These are phyloP conservation scores for Cirrhinus molitorella DNA, from an alignment of 2,797 vertebrate genomes.

Conservation along the genomic window DNA sequence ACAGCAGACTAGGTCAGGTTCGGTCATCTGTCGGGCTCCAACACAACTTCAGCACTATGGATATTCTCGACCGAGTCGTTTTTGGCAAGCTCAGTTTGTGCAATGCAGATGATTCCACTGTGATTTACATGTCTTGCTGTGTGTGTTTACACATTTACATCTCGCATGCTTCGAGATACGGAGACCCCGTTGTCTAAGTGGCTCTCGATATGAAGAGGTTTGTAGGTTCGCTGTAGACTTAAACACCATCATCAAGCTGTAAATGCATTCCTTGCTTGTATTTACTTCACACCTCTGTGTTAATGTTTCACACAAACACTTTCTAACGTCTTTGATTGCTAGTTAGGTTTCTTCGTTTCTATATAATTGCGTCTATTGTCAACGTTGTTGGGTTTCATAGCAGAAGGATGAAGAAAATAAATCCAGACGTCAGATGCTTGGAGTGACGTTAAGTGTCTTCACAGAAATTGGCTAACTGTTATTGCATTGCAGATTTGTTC, in stretches of 20 bases:
- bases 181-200: conserved; percentile 6
- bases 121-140: neutral
- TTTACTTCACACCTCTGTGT: conserved; percentile 25
- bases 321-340: conserved; percentile 15
- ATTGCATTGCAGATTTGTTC: conserved; percentile 30
- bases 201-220: conserved; percentile 25
- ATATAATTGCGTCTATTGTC: conserved; percentile 1
- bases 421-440: neutral
- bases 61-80: conserved; percentile 4
- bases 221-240: conserved; percentile 22
- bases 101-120: neutral
- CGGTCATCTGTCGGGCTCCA: neutral
- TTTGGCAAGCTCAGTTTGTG: neutral
- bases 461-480: conserved; percentile 23
- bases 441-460: conserved; percentile 33
- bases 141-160: conserved; percentile 31
- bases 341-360: neutral
- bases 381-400: conserved; percentile 6
- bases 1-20: conserved; percentile 28
- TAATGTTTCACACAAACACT: neutral
- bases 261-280: neutral
- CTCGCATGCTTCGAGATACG: neutral
- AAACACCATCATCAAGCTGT: conserved; percentile 12
- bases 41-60: neutral
- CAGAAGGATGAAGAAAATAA: neutral